phyloP scores from a whole-genome alignment of 2,797 vertebrate species.

The Sebastes aleutianus region DNA sequence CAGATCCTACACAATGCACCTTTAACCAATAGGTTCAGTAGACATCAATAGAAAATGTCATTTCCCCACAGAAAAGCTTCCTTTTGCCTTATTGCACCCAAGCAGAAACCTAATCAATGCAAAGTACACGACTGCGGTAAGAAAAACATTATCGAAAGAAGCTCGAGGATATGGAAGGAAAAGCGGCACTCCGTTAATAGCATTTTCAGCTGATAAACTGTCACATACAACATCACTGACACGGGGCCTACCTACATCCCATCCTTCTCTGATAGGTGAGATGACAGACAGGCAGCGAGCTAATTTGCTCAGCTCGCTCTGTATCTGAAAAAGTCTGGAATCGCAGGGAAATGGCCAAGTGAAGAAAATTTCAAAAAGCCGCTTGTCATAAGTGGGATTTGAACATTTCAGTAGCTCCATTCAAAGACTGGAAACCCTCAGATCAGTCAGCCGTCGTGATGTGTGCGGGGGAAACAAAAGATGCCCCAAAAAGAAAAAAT shows the following conservation, averaged over 20 bases:
- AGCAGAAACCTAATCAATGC: slow-evolving; percentile 31
- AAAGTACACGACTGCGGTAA: slow-evolving; percentile 13
- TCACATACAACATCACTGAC: slow-evolving; percentile 43
- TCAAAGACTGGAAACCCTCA: slow-evolving; percentile 25
- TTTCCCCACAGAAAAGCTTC: neutral
- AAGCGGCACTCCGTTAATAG: slow-evolving; percentile 28
- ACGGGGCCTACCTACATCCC: slow-evolving; percentile 26
- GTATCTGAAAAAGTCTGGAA: slow-evolving; percentile 38
- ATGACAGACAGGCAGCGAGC: slow-evolving; percentile 47
- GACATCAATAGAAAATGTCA: neutral
- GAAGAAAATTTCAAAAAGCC: slow-evolving; percentile 4
- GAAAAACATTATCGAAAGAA: slow-evolving; percentile 37
- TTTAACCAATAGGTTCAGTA: neutral
- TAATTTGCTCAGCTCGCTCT: slow-evolving; percentile 49
- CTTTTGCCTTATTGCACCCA: slow-evolving; percentile 2
- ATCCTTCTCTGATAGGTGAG: slow-evolving; percentile 30
- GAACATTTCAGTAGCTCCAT: slow-evolving; percentile 1
- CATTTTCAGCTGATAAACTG: slow-evolving; percentile 56
- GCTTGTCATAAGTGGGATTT: slow-evolving; percentile 23
- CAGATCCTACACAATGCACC: too few species aligned
- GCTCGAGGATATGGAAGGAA: slow-evolving; percentile 19
- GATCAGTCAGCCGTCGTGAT: slow-evolving; percentile 19
- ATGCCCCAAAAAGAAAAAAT: slow-evolving; percentile 12
- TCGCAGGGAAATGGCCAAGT: slow-evolving; percentile 27
- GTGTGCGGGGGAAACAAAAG: slow-evolving; percentile 12